A percentile compares a stretch with the other conserved stretches of the same genome.
These are phyloP conservation scores for Chaetodon auriga DNA, from an alignment of 2,113 vertebrate species.

Conservation along the genomic window DNA sequence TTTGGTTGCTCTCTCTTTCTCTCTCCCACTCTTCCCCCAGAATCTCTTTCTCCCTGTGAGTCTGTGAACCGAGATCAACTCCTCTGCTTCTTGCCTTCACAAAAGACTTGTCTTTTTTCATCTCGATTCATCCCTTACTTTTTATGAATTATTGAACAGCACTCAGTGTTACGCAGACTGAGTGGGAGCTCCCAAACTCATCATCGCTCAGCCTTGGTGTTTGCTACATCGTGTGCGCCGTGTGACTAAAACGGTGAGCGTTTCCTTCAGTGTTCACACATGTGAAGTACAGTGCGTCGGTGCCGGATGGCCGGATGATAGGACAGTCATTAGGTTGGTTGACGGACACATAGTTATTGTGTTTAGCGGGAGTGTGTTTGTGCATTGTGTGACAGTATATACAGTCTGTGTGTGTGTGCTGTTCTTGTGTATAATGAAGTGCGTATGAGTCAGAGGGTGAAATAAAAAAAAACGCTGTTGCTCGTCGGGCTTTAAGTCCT, in stretches of 20 bases:
- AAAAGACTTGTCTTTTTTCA: constrained; percentile 73
- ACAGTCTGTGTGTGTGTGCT: neutral
- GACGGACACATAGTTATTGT: constrained; percentile 1
- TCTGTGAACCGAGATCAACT: constrained; percentile 71
- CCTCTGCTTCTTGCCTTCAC: constrained; percentile 68
- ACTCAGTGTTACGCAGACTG: constrained; percentile 71
- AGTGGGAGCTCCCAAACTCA: constrained; percentile 69
- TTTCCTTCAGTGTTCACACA: neutral
- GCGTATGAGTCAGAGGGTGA: constrained; percentile 3
- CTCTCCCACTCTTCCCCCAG: constrained; percentile 25
- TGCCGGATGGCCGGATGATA: neutral
- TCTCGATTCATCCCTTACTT: constrained; percentile 71
- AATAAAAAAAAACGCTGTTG: constrained; percentile 34
- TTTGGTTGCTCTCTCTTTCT: constrained; percentile 41
- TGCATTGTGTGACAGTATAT: neutral
- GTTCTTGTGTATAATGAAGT: constrained; percentile 9
- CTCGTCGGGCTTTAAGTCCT: constrained; percentile 3
- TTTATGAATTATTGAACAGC: constrained; percentile 82
- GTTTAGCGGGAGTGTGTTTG: neutral
- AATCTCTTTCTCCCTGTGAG: constrained; percentile 47
- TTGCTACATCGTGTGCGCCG: constrained; percentile 39
- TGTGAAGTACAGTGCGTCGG: neutral
- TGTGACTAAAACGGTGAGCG: neutral
- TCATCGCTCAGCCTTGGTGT: constrained; percentile 54
- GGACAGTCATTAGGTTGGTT: neutral